Evolutionary conservation across 2,797 vertebrate genomes (phyloP), one percentile per base, ranked within the genome.

Genomic region (Argentina silus): DNA sequence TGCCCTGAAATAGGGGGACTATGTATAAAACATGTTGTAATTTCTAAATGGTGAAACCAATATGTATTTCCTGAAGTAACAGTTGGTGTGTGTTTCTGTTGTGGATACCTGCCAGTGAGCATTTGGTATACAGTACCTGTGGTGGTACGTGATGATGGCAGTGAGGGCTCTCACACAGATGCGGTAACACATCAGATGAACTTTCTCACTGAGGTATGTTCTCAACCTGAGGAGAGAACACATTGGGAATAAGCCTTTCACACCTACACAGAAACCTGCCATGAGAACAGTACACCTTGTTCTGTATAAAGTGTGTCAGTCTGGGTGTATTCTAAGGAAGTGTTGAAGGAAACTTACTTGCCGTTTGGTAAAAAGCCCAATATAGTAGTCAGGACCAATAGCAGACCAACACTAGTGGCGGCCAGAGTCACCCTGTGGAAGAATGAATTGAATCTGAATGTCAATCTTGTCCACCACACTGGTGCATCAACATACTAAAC

Each of bases 131-230:
- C 6, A 87, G 85, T 82, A 97, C 97, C 95, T 92, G 94, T 97
- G 93, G 0, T 98, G 96, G 89, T 97, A 98, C 61, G 95, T 96
- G 81, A 98, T 96, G 84, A 97, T 96, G 82, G 96, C 96, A 0
- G 96, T 96, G 59, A 98, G 94, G 27, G 96, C 93, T 21, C 94
- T 90, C 27, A 96, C 96, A 0, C 96, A 98, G 87, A 99, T 95
- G 72, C 94, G 90, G 84, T 96, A 97, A 78, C 95, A 96, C 95
- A 97, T 96, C 73, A 96, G 83, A 84, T 98, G 96, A 2, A 95
- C 91, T 0, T 96, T 95, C 73, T 95, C 95, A 89, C 95, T 98
- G 62, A 98, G 91, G 86, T 94, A 95, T 80, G 93, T 95, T 87
- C 96, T 96, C 76, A 95, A 90, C 85, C 96, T 98, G 89, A 68